phyloP scores from a whole-genome alignment of 2,797 vertebrate species.

The Microtus agrestis region DNA sequence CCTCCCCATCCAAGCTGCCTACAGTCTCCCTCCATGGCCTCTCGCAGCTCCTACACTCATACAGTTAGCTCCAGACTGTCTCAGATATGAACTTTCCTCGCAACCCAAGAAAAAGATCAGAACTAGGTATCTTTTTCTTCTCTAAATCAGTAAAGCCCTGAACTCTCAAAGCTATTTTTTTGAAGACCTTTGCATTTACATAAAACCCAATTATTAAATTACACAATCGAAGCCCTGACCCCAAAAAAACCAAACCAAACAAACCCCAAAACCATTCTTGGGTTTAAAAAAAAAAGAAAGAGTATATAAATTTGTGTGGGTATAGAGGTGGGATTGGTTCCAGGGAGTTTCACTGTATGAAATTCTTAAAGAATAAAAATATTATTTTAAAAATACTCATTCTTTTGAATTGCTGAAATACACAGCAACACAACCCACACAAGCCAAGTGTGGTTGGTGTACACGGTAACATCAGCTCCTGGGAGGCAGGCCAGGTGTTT shows the following conservation, averaged over 20 bases:
- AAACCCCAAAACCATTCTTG: neutral
- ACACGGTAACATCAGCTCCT: neutral
- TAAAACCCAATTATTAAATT: conserved; percentile 43
- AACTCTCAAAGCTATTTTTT: conserved; percentile 9
- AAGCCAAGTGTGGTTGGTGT: neutral
- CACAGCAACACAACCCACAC: neutral
- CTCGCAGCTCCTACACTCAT: neutral
- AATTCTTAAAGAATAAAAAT: neutral
- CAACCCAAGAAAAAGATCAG: conserved; percentile 26
- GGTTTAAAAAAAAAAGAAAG: neutral
- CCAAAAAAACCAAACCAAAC: neutral
- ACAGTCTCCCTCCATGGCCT: conserved; percentile 2
- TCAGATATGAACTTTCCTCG: conserved; percentile 20
- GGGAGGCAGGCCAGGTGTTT: neutral
- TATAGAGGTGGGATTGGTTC: neutral
- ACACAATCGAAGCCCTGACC: neutral
- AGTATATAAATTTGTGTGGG: neutral
- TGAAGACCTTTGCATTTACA: conserved; percentile 15
- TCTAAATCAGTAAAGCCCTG: conserved; percentile 45
- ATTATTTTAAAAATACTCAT: neutral
- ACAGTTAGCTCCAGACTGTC: conserved; percentile 18
- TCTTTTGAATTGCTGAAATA: neutral
- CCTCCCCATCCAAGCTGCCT: neutral
- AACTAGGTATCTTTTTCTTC: conserved; percentile 16
- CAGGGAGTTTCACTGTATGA: neutral